Conservation (phyloP, 2,797 vertebrate species). For the Gobio occitaniae region DNA sequence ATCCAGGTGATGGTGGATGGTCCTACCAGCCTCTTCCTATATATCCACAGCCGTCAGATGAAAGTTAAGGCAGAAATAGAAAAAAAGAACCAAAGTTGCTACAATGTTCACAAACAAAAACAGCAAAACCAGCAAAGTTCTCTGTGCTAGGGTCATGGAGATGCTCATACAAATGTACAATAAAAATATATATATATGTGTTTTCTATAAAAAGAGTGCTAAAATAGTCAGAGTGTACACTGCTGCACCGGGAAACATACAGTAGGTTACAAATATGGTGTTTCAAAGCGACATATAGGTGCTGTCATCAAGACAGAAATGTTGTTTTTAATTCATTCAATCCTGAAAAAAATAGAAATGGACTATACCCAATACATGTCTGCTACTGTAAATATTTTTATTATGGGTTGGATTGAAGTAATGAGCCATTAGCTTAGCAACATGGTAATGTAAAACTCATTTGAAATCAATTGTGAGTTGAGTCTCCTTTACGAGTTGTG, state of each 20-base stretch:
- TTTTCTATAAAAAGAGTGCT: slow-evolving; percentile 1
- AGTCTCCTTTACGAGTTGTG: not conserved
- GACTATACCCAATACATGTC: not conserved
- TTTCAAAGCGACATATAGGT: not conserved
- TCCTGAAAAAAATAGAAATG: not conserved
- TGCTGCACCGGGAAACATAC: not conserved
- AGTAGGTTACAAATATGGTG: not conserved
- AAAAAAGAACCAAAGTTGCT: slow-evolving; percentile 27
- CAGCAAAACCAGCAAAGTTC: slow-evolving; percentile 30
- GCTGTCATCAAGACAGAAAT: not conserved
- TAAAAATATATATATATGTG: not conserved
- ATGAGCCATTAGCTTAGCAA: not conserved
- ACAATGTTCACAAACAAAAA: slow-evolving; percentile 7
- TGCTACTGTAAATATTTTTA: not conserved
- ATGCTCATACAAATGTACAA: not conserved
- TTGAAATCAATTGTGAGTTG: not conserved
- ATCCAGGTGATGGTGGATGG: slow-evolving; percentile 39
- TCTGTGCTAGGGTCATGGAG: not conserved
- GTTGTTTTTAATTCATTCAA: not conserved
- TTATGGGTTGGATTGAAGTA: not conserved
- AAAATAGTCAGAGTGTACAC: slow-evolving; percentile 5
- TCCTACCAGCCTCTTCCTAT: slow-evolving; percentile 41
- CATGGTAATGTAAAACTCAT: not conserved
- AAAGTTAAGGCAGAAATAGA: slow-evolving; percentile 39
- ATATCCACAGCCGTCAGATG: slow-evolving; percentile 41